phyloP scores from a whole-genome alignment of 2,113 vertebrate genomes.

The Ia io region DNA sequence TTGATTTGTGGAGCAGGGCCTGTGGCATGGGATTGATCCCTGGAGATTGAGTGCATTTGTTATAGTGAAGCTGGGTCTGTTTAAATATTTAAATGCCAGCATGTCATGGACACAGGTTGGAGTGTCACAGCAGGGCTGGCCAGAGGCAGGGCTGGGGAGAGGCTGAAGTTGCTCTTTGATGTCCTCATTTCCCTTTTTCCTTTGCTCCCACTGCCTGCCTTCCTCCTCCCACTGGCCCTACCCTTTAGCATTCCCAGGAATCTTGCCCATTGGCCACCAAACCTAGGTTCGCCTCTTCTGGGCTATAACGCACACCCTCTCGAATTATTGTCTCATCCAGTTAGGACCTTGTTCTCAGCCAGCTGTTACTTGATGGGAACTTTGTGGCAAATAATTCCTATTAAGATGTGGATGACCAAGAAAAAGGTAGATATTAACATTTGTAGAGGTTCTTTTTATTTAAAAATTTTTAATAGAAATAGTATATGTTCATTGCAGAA shows the following conservation, averaged over 20 bases:
- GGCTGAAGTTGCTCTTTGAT: neutral
- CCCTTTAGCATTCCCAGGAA: neutral
- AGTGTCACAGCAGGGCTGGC: neutral
- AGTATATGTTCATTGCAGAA: neutral
- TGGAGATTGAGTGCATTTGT: neutral
- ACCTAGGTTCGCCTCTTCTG: neutral
- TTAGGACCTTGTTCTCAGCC: neutral
- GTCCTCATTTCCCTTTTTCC: neutral
- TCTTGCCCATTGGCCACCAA: neutral
- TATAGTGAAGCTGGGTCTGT: neutral
- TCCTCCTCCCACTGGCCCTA: rapidly evolving
- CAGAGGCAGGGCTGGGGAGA: neutral
- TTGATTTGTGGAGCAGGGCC: conserved; percentile 47
- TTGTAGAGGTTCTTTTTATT: neutral
- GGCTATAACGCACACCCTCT: neutral
- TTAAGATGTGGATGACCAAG: neutral
- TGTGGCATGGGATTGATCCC: conserved; percentile 27
- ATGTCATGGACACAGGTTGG: neutral
- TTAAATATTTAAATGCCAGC: conserved; percentile 38
- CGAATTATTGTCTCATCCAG: neutral
- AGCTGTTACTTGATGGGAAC: neutral
- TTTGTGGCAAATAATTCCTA: neutral
- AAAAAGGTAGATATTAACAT: neutral
- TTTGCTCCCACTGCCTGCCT: neutral
- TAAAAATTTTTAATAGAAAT: neutral